Base-by-base conservation (phyloP, 2,113 vertebrate species). In the Dipodomys spectabilis region DNA sequence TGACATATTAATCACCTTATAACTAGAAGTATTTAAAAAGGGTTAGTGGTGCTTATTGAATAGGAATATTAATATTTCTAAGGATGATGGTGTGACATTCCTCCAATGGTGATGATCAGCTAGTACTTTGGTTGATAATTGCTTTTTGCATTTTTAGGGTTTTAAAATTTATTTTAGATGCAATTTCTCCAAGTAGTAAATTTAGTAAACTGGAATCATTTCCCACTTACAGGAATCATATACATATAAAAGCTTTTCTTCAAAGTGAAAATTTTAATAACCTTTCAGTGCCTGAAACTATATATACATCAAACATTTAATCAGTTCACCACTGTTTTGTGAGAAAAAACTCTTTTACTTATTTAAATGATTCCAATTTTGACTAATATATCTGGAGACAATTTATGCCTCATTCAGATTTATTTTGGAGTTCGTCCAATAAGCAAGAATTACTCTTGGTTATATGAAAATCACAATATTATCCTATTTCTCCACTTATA, bases 21-120 rank as follows among this genome's bases (percentile, higher is more conserved):
- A 82, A 69, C 28, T 74, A 28, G 80, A 65, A 83, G 71, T 18
- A 67, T 92, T 95, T 87, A 67, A 86, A 86, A 83, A 82, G 82
- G 62, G 68, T 53, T 20, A 64, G 60, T 60, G 9, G 28, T 62
- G 0, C 39, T 75, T 65, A 22, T 4, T 35, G n/a, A 44, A 72
- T 57, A 67, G 28, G 27, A 89, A 32, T 62, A 53, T 86, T 85
- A 75, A 11, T 72, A 71, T 35, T 45, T 83, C 94, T 86, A 35
- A 73, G 49, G 75, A 85, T 35, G 69, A 78, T 71, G 64, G 84
- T 32, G 16, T 19, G 19, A 12, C 22, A 78, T 93, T 79, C 22
- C 57, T 89, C 30, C 30, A 83, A 32, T 83, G 13, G 1, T n/a
- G 74, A 35, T 69, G 4, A 49, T 75, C 20, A 19, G 19, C 4